phyloP scores from a whole-genome alignment of 2,797 vertebrate genomes.

The Nasua narica region DNA sequence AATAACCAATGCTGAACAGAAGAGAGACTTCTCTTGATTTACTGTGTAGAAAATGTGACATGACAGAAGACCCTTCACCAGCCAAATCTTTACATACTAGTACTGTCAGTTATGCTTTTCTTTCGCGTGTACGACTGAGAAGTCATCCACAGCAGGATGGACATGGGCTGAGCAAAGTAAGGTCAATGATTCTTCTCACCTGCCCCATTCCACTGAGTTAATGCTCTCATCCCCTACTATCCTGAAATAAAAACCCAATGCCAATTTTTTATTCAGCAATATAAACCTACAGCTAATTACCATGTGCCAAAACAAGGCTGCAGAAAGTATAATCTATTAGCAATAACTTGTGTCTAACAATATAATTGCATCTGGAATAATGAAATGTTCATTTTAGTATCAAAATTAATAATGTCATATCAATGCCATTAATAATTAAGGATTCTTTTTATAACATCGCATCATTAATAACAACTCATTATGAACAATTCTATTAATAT shows the following conservation, averaged over 20 bases:
- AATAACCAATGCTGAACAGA: slow-evolving; percentile 54
- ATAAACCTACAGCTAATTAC: slow-evolving; percentile 67
- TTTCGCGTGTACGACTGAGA: not conserved
- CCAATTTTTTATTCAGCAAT: slow-evolving; percentile 40
- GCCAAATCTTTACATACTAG: slow-evolving; percentile 28
- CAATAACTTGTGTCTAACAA: slow-evolving; percentile 75
- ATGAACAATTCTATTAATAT: slow-evolving; percentile 77
- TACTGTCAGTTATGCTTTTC: slow-evolving; percentile 24
- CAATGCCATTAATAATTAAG: slow-evolving; percentile 79
- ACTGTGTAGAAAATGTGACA: slow-evolving; percentile 10
- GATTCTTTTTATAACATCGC: slow-evolving; percentile 73
- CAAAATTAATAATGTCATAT: slow-evolving; percentile 76
- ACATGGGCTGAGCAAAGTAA: not conserved
- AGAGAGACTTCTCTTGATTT: slow-evolving; percentile 65
- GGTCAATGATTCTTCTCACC: not conserved
- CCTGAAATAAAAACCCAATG: slow-evolving; percentile 25
- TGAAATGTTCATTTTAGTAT: slow-evolving; percentile 75
- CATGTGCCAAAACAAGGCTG: slow-evolving; percentile 62
- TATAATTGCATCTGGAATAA: slow-evolving; percentile 76
- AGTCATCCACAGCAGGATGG: not conserved
- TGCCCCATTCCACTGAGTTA: not conserved
- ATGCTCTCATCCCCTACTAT: not conserved
- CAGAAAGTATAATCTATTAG: slow-evolving; percentile 71
- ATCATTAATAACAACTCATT: slow-evolving; percentile 73
- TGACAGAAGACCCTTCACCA: slow-evolving; percentile 53